A percentile compares a stretch with the other conserved stretches of the same genome.
These are phyloP conservation scores for Ptyas mucosa DNA, from an alignment of 2,113 vertebrate species.

Conservation along the genomic window DNA sequence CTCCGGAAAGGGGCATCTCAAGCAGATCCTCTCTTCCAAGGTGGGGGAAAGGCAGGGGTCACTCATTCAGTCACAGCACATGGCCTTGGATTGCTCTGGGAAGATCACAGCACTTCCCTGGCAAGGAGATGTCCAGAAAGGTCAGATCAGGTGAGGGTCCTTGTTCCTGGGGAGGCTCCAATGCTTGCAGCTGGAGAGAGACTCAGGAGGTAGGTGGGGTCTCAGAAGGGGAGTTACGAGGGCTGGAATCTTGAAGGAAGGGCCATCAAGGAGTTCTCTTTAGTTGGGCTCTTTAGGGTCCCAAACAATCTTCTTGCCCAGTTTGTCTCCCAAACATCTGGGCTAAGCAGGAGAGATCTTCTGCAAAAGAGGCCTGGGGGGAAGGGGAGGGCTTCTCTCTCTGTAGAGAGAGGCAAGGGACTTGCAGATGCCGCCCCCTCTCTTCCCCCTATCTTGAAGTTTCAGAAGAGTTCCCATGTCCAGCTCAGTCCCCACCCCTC, in stretches of 20 bases:
- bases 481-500: neutral
- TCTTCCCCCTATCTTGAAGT: neutral
- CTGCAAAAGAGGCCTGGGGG: neutral
- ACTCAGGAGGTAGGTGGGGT: neutral
- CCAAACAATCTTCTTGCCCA: neutral
- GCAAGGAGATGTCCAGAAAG: neutral
- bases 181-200: neutral
- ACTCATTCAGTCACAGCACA: neutral
- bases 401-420: neutral
- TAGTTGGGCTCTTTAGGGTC: neutral
- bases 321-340: neutral
- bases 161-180: neutral
- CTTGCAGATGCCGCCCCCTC: neutral
- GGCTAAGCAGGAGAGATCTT: neutral
- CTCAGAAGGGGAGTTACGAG: neutral
- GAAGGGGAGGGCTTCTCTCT: neutral
- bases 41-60: neutral
- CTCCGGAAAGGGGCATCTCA: neutral
- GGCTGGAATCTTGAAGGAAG: neutral
- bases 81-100: neutral
- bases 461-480: neutral
- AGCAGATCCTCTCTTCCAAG: neutral
- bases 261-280: neutral
- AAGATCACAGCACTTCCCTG: neutral
- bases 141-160: neutral